Evolutionary conservation across 2,113 vertebrate genomes (phyloP).

Genomic region (Tychaedon coryphoeus): DNA sequence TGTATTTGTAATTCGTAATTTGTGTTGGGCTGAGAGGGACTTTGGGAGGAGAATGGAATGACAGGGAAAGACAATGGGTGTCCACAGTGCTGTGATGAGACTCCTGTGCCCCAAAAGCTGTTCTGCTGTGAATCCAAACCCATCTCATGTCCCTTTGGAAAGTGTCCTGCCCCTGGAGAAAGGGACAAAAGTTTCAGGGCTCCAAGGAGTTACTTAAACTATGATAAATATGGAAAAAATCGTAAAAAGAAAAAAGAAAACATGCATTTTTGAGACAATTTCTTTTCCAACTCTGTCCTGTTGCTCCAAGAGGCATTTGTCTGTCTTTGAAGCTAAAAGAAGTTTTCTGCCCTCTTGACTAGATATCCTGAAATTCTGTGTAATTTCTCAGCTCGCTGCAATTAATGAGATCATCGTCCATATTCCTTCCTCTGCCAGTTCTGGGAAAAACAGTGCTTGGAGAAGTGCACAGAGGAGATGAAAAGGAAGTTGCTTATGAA

Average conservation of each 20-base stretch:
- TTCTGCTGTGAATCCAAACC: neutral
- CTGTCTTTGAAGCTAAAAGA: neutral
- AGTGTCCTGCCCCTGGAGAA: neutral
- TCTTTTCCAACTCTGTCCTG: neutral
- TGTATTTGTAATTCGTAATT: no score
- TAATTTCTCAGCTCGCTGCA: neutral
- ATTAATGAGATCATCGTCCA: neutral
- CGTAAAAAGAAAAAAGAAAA: neutral
- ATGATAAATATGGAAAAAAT: neutral
- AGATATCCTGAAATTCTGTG: neutral
- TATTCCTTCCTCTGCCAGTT: neutral
- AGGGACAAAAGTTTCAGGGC: neutral
- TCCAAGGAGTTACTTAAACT: neutral
- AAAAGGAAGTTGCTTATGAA: conserved; percentile 58
- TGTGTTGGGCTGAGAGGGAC: neutral
- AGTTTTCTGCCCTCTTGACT: neutral
- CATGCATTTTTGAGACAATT: neutral
- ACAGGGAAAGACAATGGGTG: neutral
- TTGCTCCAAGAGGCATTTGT: neutral
- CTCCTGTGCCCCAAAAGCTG: neutral
- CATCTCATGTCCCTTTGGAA: fast-evolving
- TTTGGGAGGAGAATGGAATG: neutral
- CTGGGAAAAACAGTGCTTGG: neutral
- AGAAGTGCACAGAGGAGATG: conserved; percentile 45
- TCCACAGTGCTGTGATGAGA: neutral